Base-by-base conservation (phyloP, 2,888 invertebrate species). In the Seladonia tumulorum region DNA sequence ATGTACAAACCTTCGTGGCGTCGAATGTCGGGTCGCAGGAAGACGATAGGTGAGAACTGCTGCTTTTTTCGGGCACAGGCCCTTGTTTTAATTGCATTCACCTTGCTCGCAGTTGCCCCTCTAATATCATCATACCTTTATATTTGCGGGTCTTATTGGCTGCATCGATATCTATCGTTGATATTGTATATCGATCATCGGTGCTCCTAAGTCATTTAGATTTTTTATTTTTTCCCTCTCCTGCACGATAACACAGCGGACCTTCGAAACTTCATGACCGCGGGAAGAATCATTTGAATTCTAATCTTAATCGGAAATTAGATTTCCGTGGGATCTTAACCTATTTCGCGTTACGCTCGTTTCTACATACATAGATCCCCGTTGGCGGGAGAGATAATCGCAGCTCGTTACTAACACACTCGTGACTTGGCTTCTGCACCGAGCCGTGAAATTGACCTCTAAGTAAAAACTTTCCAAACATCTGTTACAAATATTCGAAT, bases 21-120 rank as follows among this genome's bases (percentile, higher is more conserved):
- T 85, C 86, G 45, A 82, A 82, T 63, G 81, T 73, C 25, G 81
- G 70, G 76, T 60, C 81, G 63, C 79, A 86, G 53, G 83, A 88
- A 73, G 86, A 90, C 76, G 91, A 93, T 85, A 91, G 93, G 94
- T 94, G 88, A 93, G 93, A 68, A 86, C 63, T 5, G 35, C n/a
- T 45, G 25, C 35, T 73, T 47, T 79, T 57, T 68, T 77, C 66
- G 47, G 12, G 5, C 71, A 42, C 53, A 29, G 74, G 7, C 42
- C 66, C 42, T 77, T 35, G 42, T 77, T 79, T 79, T 75, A 60
- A 81, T 66, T 60, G 18, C 66, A 39, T 49, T 76, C 78, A 25
- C 45, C 16, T 72, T 72, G 29, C n/a, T 42, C 35, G 22, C 18
- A 49, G 35, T 29, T 25, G 18, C 22, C 18, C 18, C 7, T n/a